Conservation (phyloP, 1,140 invertebrate genomes). For the Musca vetustissima region DNA sequence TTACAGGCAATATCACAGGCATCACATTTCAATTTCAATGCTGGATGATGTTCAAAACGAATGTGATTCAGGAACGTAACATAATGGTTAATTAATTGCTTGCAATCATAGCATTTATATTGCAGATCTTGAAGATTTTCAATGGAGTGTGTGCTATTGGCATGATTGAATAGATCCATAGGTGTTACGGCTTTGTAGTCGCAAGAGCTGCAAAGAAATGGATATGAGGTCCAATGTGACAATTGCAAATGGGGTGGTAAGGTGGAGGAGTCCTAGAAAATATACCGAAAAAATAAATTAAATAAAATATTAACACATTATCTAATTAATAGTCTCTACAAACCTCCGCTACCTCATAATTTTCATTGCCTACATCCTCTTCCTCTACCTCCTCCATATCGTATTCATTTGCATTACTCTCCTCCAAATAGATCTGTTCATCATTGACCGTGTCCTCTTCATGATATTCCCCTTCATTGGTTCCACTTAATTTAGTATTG, state of each 20-base stretch:
- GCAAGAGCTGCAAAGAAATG: constrained; percentile 12
- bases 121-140: background rate
- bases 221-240: constrained; percentile 4
- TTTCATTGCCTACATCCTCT: background rate
- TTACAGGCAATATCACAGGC: constrained; percentile 3
- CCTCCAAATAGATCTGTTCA: background rate
- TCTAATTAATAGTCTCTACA: too few species aligned
- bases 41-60: constrained; percentile 19
- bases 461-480: too few species aligned
- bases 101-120: constrained; percentile 27
- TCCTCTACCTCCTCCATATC: background rate
- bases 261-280: background rate
- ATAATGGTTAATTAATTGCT: constrained; percentile 21
- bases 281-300: background rate
- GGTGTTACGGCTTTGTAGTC: background rate
- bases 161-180: constrained; percentile 5
- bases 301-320: background rate
- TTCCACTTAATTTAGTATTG: background rate
- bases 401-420: background rate
- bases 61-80: constrained; percentile 24
- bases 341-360: background rate
- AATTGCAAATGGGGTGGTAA: background rate
- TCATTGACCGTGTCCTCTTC: background rate
- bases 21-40: constrained; percentile 22
- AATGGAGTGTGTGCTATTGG: background rate